These are phyloP conservation scores for Leptinotarsa defecta DNA, from an alignment of 1,140 invertebrate species.

Conservation along the genomic window DNA sequence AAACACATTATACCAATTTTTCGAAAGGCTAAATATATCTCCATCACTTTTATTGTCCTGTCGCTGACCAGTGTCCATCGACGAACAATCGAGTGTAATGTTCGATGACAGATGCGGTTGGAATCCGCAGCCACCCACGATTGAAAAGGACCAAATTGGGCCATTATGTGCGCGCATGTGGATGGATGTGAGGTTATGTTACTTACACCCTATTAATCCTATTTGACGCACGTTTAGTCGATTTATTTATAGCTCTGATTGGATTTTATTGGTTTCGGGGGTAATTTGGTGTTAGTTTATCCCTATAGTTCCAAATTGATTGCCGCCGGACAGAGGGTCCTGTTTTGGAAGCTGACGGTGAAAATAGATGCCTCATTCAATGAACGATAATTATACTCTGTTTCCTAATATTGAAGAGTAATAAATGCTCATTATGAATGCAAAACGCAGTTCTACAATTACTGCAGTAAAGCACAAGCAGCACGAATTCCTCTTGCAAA, in stretches of 20 bases:
- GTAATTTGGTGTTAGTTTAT: constrained; percentile 11
- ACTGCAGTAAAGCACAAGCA: too few species aligned
- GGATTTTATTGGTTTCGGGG: constrained; percentile 14
- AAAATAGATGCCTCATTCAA: too few species aligned
- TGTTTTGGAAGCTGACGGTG: too few species aligned
- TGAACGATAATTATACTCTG: too few species aligned
- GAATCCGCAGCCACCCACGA: constrained; percentile 20
- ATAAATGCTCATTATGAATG: too few species aligned
- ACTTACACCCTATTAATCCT: constrained; percentile 24
- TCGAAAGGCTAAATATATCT: constrained; percentile 1
- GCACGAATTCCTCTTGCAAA: too few species aligned
- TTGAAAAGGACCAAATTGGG: constrained; percentile 16
- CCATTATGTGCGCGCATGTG: constrained; percentile 16
- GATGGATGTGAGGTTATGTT: constrained; percentile 17
- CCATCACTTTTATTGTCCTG: background rate
- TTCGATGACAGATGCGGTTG: constrained; percentile 18
- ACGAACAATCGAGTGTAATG: constrained; percentile 11
- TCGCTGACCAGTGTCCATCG: constrained; percentile 11
- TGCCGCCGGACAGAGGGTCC: background rate
- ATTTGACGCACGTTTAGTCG: constrained; percentile 16
- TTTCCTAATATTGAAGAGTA: too few species aligned
- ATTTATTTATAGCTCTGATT: constrained; percentile 17
- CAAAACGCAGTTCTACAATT: too few species aligned
- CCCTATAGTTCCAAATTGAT: constrained; percentile 2
- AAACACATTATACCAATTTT: background rate